Base-by-base conservation (phyloP, 2,888 invertebrate species). In the Synanthedon formicaeformis region DNA sequence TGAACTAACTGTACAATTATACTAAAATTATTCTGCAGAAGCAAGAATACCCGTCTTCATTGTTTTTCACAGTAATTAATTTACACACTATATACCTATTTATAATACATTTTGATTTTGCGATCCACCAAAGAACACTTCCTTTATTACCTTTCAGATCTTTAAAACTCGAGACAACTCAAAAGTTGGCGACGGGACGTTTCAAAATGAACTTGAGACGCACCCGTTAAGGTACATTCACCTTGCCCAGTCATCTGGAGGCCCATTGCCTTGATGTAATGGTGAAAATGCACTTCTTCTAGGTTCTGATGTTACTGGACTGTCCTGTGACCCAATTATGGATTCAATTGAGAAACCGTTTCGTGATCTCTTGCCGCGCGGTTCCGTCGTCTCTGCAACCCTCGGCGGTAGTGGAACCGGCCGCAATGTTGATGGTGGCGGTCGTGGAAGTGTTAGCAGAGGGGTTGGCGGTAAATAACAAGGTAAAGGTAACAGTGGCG, bases 261-360 rank as follows among this genome's bases (percentile, higher is more conserved):
- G 83, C 18, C 71, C 70, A 57, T 56, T 66, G 45, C 68, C 71
- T 51, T 75, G 78, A 58, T 88, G 88, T 1, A 93, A 81, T 4
- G 93, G 93, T 1, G 93, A 92, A 71, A 94, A 93, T 8, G 93
- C 93, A 58, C 87, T 87, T 54, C 83, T 69, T 41, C 86, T 60
- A 0, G 84, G 83, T 68, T 86, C 85, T 11, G 71, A 58, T 4
- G 64, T 57, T 40, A 67, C 64, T 3, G 70, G 59, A 13, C 60
- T 64, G 5, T 85, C 86, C 55, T 83, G 84, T 0, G 78, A 78
- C 2, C 91, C 90, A 48, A 91, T 90, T 48, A 91, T 89, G 3
- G 90, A 90, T 61, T 91, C 91, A 51, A 91, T 91, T 1, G 90
- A 90, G 66, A 91, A 91, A 1, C 90, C 91, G 60, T 90, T 89